Conservation (phyloP, 53 echinoderm and acorn worm genomes). For the Zoroaster sp. region DNA sequence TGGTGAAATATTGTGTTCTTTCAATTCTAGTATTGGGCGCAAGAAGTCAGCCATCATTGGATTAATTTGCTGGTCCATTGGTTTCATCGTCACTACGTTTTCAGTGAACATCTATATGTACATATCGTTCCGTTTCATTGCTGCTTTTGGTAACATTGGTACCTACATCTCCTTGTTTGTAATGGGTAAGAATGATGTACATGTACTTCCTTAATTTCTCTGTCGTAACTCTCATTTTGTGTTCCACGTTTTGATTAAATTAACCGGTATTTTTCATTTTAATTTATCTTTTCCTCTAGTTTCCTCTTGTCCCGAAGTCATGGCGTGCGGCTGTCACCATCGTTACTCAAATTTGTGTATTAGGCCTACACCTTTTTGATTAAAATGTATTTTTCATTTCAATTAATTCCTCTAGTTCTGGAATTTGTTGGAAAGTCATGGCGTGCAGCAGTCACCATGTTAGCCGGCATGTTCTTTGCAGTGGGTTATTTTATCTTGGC, state of each 20-base stretch:
- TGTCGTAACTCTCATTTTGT: too few relatives aligned
- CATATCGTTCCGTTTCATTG: slow-evolving; percentile 34
- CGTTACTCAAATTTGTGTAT: neutral
- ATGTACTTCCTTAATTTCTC: neutral
- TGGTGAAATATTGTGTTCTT: too few relatives aligned
- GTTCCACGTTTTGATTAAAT: too few relatives aligned
- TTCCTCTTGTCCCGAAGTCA: too few relatives aligned
- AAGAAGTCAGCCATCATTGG: neutral
- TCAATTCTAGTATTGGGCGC: slow-evolving; percentile 44
- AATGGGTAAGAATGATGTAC: slow-evolving; percentile 22
- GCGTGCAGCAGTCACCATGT: slow-evolving; percentile 57
- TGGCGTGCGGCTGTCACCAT: neutral
- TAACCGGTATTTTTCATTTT: too few relatives aligned
- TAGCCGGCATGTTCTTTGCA: slow-evolving; percentile 72
- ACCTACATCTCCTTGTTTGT: slow-evolving; percentile 31
- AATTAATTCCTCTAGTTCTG: slow-evolving; percentile 45
- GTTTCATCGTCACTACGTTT: slow-evolving; percentile 21
- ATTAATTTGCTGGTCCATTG: neutral
- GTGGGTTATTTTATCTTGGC: slow-evolving; percentile 75
- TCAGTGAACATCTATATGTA: slow-evolving; percentile 48
- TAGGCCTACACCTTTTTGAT: neutral
- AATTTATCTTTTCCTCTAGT: too few relatives aligned
- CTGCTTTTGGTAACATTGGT: slow-evolving; percentile 8
- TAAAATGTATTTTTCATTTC: neutral
- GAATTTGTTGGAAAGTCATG: slow-evolving; percentile 79